Conservation (phyloP, 2,888 invertebrate genomes). For the Antheraea assamensis region DNA sequence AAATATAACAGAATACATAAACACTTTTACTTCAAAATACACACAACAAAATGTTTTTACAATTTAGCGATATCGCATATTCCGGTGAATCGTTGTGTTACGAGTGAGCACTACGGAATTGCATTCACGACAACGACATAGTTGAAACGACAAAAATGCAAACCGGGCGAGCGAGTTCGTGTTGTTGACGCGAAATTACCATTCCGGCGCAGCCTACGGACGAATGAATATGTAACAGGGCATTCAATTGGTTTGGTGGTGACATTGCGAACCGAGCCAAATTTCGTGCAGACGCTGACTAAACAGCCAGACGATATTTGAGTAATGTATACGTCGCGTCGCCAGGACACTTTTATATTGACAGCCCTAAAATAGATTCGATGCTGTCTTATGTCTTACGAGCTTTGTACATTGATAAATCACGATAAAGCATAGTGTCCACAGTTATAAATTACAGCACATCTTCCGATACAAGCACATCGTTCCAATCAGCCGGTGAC, state of each 20-base stretch:
- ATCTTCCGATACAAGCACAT: conserved; percentile 58
- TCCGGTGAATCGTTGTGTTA: conserved; percentile 46
- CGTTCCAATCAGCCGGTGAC: conserved; percentile 66
- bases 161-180: conserved; percentile 56
- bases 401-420: conserved; percentile 44
- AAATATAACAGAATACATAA: background rate
- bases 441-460: conserved; percentile 60
- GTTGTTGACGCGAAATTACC: conserved; percentile 75
- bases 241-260: conserved; percentile 65
- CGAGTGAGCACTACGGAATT: conserved; percentile 43
- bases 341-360: conserved; percentile 33
- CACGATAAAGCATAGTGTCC: conserved; percentile 22
- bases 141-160: conserved; percentile 73
- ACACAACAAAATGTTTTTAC: conserved; percentile 47
- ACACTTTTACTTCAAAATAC: conserved; percentile 10
- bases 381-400: conserved; percentile 32
- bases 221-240: conserved; percentile 74
- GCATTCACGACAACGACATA: conserved; percentile 46
- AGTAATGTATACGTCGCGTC: conserved; percentile 32
- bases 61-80: conserved; percentile 50
- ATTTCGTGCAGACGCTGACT: conserved; percentile 28
- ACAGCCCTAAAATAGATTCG: conserved; percentile 39
- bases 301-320: conserved; percentile 32
- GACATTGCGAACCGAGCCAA: conserved; percentile 46
- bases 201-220: conserved; percentile 68